phyloP scores from a whole-genome alignment of 2,113 vertebrate species.

The Gnathonemus longibarbis region DNA sequence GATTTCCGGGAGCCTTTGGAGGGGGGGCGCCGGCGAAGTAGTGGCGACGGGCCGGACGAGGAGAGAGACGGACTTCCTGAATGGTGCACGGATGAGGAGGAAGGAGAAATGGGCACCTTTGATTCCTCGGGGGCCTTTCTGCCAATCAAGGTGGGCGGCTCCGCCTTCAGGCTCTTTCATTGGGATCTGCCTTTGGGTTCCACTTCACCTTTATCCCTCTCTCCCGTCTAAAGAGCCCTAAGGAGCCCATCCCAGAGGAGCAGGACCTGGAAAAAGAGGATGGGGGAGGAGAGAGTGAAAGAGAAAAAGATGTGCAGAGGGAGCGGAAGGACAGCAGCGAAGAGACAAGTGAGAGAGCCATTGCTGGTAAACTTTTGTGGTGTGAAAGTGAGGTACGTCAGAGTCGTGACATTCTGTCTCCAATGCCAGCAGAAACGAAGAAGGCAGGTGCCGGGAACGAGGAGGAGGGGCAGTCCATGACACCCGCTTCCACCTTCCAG shows the following conservation, averaged over 20 bases:
- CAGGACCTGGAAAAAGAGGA: slow-evolving; percentile 67
- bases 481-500: slow-evolving; percentile 15
- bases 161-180: too few species aligned
- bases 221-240: slow-evolving; percentile 57
- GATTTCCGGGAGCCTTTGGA: slow-evolving; percentile 63
- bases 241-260: slow-evolving; percentile 61
- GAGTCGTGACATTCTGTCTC: not conserved
- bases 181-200: not conserved
- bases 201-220: not conserved
- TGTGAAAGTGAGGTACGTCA: not conserved
- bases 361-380: not conserved
- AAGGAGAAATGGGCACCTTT: slow-evolving; percentile 73
- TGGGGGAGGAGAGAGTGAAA: slow-evolving; percentile 38
- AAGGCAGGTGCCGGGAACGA: not conserved
- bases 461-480: not conserved
- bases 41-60: slow-evolving; percentile 57
- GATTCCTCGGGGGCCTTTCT: slow-evolving; percentile 70
- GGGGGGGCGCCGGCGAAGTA: slow-evolving; percentile 41
- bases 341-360: slow-evolving; percentile 30
- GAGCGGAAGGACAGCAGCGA: slow-evolving; percentile 18
- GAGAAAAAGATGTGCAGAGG: not conserved
- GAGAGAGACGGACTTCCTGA: slow-evolving; percentile 68
- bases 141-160: slow-evolving; percentile 59
- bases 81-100: slow-evolving; percentile 71
- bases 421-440: slow-evolving; percentile 7